Base-by-base conservation (phyloP, 2,888 invertebrate species). In the Archips xylosteana region DNA sequence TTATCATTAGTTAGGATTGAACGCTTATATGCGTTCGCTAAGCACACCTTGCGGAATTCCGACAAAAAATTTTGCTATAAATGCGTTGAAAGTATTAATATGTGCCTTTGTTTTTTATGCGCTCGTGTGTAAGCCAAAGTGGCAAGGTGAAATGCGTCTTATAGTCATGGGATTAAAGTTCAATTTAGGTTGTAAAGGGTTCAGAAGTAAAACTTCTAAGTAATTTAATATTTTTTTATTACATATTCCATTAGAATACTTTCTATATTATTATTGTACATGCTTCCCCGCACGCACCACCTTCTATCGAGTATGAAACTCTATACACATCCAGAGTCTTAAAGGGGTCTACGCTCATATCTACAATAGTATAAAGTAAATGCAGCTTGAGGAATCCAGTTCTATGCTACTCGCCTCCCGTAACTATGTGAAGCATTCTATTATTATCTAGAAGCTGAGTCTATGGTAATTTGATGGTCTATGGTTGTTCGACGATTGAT, bases 241-340 rank as follows among this genome's bases (percentile, higher is more conserved):
- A 94, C 92, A 94, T 94, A 94, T 94, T 94, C 93, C 94, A 94
- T 89, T 94, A 94, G 94, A 94, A 94, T 94, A 94, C 87, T 87
- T 91, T 91, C 92, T 94, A 93, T 92, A 87, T 87, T 91, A 88
- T 89, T 89, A 88, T 90, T 89, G 90, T 92, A 91, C 91, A 89
- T 88, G 89, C 89, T 89, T 86, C 83, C 85, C 85, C 83, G 84
- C 83, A 82, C 84, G 80, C 81, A 81, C 86, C 89, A 85, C 85
- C 83, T 84, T 83, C 84, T 77, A 69, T 60, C 64, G 69, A 70
- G 74, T 70, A 69, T 64, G 69, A 60, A 61, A 74, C 74, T 80
- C 85, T 86, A 84, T 85, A 83, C 84, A 86, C 84, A 80, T 78
- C 74, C 75, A 82, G 80, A 81, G 77, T 69, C 65, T 76, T 61